Percentiles rank a stretch among this genome's conserved stretches.
These are phyloP conservation scores for Papilio dardanus DNA, from an alignment of 1,140 invertebrate genomes.

Conservation along the genomic window DNA sequence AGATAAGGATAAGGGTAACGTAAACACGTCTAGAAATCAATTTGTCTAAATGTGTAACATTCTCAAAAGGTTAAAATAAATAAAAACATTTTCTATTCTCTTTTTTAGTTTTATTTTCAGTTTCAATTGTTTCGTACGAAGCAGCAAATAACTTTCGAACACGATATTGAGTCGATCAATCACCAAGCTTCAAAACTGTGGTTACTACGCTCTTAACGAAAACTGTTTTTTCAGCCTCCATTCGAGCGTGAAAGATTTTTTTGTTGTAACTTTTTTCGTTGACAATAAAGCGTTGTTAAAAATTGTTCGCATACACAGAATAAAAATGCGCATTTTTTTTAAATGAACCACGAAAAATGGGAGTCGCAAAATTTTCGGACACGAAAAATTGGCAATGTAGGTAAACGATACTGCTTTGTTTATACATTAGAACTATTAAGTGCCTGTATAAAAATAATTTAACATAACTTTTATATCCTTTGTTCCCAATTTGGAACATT, in stretches of 20 bases:
- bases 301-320: conserved; percentile 18
- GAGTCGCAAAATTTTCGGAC: background rate
- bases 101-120: too few relatives aligned
- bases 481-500: too few relatives aligned
- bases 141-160: background rate
- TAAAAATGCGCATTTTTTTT: conserved; percentile 34
- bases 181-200: background rate
- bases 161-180: conserved; percentile 6
- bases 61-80: too few relatives aligned
- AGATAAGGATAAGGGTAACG: too few relatives aligned
- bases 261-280: conserved; percentile 18
- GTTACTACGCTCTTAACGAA: background rate
- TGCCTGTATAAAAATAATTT: background rate
- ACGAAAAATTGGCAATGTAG: background rate
- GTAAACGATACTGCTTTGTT: background rate
- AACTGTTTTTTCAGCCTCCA: background rate
- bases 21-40: too few relatives aligned
- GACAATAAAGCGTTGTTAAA: conserved; percentile 24
- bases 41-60: too few relatives aligned
- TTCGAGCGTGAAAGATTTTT: conserved; percentile 31
- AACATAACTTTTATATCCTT: too few relatives aligned
- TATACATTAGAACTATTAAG: background rate
- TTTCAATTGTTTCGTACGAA: background rate
- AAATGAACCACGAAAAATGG: conserved; percentile 17
- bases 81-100: too few relatives aligned